These are phyloP conservation scores for Bryconaethiops microstoma DNA, from an alignment of 2,797 vertebrate species.

Conservation along the genomic window DNA sequence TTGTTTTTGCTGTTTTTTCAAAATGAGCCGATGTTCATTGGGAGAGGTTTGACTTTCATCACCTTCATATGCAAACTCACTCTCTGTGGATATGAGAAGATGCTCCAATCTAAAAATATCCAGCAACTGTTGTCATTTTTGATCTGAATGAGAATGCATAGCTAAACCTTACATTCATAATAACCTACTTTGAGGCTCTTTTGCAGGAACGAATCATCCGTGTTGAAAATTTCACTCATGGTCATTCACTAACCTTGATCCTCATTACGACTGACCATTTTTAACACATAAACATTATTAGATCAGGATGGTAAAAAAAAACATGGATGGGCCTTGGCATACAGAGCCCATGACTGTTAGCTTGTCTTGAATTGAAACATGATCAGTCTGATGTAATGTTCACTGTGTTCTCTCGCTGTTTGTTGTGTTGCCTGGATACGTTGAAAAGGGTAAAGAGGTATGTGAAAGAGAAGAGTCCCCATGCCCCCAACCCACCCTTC, in stretches of 20 bases:
- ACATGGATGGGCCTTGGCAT: neutral
- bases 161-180: neutral
- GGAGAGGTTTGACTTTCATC: neutral
- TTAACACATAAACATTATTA: neutral
- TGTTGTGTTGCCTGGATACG: slow-evolving; percentile 88
- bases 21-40: neutral
- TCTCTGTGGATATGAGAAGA: neutral
- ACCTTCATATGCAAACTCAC: neutral
- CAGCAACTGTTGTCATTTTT: neutral
- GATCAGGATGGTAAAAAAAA: slow-evolving; percentile 1
- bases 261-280: neutral
- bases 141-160: neutral
- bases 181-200: neutral
- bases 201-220: neutral
- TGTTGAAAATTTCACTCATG: neutral
- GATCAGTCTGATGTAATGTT: slow-evolving; percentile 82
- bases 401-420: slow-evolving; percentile 91
- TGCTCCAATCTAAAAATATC: neutral
- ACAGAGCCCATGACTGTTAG: slow-evolving; percentile 23
- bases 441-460: slow-evolving; percentile 99
- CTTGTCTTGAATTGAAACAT: slow-evolving; percentile 30
- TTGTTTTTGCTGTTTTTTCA: neutral
- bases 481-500: slow-evolving; percentile 67
- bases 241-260: slow-evolving; percentile 6
- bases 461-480: slow-evolving; percentile 83